A percentile compares a stretch with the other conserved stretches of the same genome.
These are phyloP conservation scores for Ariopsis seemanni DNA, from an alignment of 2,113 vertebrate species.

Conservation along the genomic window DNA sequence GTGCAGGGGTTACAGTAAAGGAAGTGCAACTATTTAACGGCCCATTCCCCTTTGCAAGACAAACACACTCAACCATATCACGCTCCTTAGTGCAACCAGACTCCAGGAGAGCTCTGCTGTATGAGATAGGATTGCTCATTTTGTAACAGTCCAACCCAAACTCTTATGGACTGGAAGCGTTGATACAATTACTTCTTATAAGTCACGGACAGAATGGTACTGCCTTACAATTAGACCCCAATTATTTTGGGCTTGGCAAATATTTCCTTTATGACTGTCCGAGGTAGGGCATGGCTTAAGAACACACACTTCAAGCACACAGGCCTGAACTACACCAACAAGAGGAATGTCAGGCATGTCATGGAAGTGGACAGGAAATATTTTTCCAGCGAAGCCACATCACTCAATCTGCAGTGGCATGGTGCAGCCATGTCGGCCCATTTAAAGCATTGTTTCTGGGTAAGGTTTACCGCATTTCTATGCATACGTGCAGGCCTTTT, in stretches of 20 bases:
- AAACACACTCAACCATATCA: background rate
- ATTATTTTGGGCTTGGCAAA: slow-evolving; percentile 68
- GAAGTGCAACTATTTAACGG: background rate
- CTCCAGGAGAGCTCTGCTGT: background rate
- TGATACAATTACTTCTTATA: slow-evolving; percentile 56
- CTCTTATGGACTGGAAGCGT: background rate
- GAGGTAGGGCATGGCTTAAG: slow-evolving; percentile 46
- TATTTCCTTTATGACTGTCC: slow-evolving; percentile 64
- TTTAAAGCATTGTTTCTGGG: background rate
- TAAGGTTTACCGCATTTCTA: background rate
- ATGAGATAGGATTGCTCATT: background rate
- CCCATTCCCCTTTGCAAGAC: background rate
- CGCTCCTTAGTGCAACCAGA: background rate
- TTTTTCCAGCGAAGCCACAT: slow-evolving; percentile 29
- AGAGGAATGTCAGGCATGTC: slow-evolving; percentile 67
- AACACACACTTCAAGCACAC: slow-evolving; percentile 29
- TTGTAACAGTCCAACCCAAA: background rate
- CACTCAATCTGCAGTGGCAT: background rate
- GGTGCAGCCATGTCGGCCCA: background rate
- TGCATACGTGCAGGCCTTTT: background rate
- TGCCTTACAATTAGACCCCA: slow-evolving; percentile 58
- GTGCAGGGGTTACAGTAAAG: background rate
- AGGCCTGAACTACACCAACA: slow-evolving; percentile 31
- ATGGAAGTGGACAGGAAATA: slow-evolving; percentile 9
- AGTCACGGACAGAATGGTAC: slow-evolving; percentile 58